Base-by-base conservation (phyloP, 2,113 vertebrate genomes). In the Anoura caudifer region DNA sequence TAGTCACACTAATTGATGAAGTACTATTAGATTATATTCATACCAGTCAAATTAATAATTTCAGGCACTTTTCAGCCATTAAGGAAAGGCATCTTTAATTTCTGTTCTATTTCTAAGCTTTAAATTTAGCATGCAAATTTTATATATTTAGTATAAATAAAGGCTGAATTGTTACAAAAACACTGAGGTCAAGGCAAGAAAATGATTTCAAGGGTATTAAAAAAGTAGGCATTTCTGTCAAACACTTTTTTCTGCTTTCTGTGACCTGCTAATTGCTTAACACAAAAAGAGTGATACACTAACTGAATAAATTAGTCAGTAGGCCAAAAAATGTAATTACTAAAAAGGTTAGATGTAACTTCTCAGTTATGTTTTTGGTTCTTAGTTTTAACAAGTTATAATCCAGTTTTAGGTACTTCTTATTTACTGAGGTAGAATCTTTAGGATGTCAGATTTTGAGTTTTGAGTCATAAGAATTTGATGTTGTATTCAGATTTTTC, bases 231-330 rank as follows among this genome's bases (percentile, higher is more conserved):
- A 80, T 85, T 96, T 92, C 22, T 90, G 43, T 77, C 76, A 50
- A 96, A 93, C 17, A 84, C 69, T 83, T 63, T 88, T 77, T 77
- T 47, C 16, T 73, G 1, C 67, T 20, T 84, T 91, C 31, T 43
- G 50, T 97, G 95, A 94, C n/a, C 70, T 85, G 56, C 8, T 95
- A 96, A 94, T 95, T 96, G 76, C 36, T 87, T 85, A 81, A 76
- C 70, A 84, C 17, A 90, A 90, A 95, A 90, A 75, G 43, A 84
- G 72, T 69, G 47, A 9, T 45, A 83, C 2, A 65, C 12, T 81
- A 77, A 77, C 20, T 69, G 90, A 97, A 96, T 95, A 83, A 91
- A 90, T 93, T 91, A 89, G 13, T 7, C 5, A 56, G 45, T 45
- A 79, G 77, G 52, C 7, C 12, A 47, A 88, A 84, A 83, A 38